A percentile compares a stretch with the other conserved stretches of the same genome.
Evolutionary conservation across 2,113 vertebrate species (phyloP).

Genomic region (Strigops habroptila): DNA sequence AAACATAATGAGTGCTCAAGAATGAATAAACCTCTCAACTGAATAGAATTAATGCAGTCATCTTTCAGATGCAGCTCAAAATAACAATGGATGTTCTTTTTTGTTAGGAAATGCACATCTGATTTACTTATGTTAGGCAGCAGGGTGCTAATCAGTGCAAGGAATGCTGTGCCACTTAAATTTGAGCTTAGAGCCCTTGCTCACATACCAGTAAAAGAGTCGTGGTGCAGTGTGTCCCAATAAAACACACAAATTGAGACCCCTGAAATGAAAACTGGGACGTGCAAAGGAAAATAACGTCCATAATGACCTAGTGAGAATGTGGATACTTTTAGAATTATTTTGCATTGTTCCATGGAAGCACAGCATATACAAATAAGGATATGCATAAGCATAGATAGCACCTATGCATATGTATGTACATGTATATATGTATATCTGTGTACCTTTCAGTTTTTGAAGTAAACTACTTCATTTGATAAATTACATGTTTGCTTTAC

Average conservation of each 20-base stretch:
- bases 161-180: not conserved
- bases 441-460: not conserved
- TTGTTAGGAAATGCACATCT: constrained; percentile 14
- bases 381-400: not conserved
- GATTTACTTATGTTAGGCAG: not conserved
- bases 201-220: not conserved
- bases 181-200: not conserved
- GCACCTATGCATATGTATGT: not conserved
- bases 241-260: not conserved
- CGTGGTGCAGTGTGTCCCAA: not conserved
- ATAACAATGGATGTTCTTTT: constrained; percentile 40
- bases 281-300: not conserved
- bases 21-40: constrained; percentile 27
- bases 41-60: constrained; percentile 23
- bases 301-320: not conserved
- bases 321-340: constrained; percentile 35
- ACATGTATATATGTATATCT: not conserved
- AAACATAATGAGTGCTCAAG: constrained; percentile 37
- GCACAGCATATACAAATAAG: not conserved
- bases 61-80: constrained; percentile 53
- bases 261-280: not conserved
- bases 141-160: not conserved
- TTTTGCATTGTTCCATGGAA: not conserved
- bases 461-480: constrained; percentile 55
- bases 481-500: constrained; percentile 56